phyloP scores from a whole-genome alignment of 2,797 vertebrate species.

The Propithecus perrieri region DNA sequence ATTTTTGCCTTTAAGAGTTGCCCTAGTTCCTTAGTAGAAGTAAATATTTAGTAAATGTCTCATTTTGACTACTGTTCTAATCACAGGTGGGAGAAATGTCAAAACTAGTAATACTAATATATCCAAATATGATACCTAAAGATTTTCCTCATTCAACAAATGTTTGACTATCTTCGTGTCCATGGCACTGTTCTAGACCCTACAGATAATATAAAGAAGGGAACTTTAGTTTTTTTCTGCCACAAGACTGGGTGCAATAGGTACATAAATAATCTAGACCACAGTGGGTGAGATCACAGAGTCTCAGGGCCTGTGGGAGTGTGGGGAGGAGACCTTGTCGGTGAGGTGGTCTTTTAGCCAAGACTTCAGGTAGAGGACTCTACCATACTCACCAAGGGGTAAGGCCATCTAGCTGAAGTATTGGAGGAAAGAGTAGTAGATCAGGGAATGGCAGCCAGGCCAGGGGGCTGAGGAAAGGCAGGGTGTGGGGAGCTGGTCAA shows the following conservation, averaged over 20 bases:
- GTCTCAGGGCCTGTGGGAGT: not conserved
- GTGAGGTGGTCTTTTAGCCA: not conserved
- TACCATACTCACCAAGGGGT: not conserved
- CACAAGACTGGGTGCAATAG: not conserved
- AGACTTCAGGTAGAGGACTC: not conserved
- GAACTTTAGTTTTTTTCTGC: not conserved
- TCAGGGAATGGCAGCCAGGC: not conserved
- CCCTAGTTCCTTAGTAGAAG: not conserved
- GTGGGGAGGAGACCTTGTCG: too few species aligned
- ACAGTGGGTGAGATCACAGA: rapidly evolving
- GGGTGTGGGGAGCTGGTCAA: not conserved
- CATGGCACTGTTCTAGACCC: not conserved
- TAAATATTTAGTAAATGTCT: not conserved
- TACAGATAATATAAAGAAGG: not conserved
- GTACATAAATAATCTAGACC: too few species aligned
- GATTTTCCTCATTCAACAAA: not conserved
- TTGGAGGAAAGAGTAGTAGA: not conserved
- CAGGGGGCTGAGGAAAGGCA: not conserved
- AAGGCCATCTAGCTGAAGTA: not conserved
- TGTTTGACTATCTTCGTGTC: not conserved
- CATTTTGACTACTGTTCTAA: not conserved
- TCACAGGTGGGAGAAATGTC: not conserved
- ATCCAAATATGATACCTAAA: not conserved
- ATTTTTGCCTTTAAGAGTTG: not conserved
- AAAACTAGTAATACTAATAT: not conserved